Evolutionary conservation across 2,113 vertebrate genomes (phyloP).

Genomic region (Chauna torquata): DNA sequence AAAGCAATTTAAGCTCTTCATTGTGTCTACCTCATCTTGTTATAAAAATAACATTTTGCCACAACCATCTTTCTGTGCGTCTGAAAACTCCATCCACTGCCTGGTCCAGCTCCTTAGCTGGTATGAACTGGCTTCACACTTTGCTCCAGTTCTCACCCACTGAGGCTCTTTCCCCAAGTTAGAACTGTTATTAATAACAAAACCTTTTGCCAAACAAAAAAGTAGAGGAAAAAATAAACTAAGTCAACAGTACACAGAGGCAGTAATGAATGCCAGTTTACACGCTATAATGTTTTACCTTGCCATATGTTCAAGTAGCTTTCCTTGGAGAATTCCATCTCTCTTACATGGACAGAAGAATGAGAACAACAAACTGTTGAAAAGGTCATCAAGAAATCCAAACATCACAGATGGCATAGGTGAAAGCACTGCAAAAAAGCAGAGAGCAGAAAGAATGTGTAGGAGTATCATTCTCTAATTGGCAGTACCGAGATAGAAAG

Average conservation of each 20-base stretch:
- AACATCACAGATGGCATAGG: constrained; percentile 66
- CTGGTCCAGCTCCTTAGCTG: neutral
- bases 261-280: constrained; percentile 44
- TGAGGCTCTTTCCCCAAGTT: neutral
- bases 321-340: constrained; percentile 51
- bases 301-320: constrained; percentile 58
- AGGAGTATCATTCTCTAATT: constrained; percentile 45
- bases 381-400: constrained; percentile 60
- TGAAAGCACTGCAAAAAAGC: constrained; percentile 45
- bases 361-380: constrained; percentile 62
- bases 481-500: neutral
- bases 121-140: neutral
- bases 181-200: neutral
- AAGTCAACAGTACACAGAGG: neutral
- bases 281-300: constrained; percentile 25
- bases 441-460: neutral
- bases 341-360: constrained; percentile 42
- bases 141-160: neutral
- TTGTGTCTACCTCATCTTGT: neutral
- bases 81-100: neutral
- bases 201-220: neutral
- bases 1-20: neutral
- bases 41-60: neutral
- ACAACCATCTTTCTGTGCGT: neutral
- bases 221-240: neutral